Base-by-base conservation (phyloP, 2,113 vertebrate species). In the Dasyprocta punctata region DNA sequence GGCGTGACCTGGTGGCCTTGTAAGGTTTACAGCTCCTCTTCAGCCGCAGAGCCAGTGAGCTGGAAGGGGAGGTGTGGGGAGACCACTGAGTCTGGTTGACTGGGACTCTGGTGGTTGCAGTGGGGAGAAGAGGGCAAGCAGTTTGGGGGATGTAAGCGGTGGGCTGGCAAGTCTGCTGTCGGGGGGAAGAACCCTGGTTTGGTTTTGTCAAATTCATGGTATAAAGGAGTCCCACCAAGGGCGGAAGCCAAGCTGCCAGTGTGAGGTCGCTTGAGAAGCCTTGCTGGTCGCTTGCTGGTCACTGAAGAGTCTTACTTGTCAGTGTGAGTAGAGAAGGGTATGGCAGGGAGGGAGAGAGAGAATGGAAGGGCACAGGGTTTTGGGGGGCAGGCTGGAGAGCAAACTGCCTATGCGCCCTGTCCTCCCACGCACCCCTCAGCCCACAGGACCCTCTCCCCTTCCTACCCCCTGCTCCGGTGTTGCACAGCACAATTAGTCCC, bases 401-500 rank as follows among this genome's bases (percentile, higher is more conserved):
- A 30, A 20, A 52, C 14, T 17, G 0, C 63, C 3, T 33, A 33
- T 38, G 33, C 19, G 14, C 71, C 19, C 20, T 0, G 16, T 73
- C 63, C 49, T 9, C 20, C 20, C 41, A 58, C 0, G 5, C 1
- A 2, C 28, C 80, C 20, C 2, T 28, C 36, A 41, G 73, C 47
- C 22, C 10, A 3, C 4, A 3, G 44, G 44, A 38, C 6, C 30
- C 17, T 7, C 47, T 5, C 17, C 28, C n/a, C 33, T 54, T 20
- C 49, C 54, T 1, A 0, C 2, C 19, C 58, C 0, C 0, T 5
- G 49, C 5, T 0, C 33, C 17, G 16, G 4, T 3, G 1, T 49
- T 5, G 41, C 36, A 10, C 80, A n/a, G 2, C 0, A 0, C 44
- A 8, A n/a, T 8, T 1, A 1, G 16, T n/a, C n/a, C 44, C 11